phyloP scores from a whole-genome alignment of 2,797 vertebrate species.

The Takifugu ocellatus region DNA sequence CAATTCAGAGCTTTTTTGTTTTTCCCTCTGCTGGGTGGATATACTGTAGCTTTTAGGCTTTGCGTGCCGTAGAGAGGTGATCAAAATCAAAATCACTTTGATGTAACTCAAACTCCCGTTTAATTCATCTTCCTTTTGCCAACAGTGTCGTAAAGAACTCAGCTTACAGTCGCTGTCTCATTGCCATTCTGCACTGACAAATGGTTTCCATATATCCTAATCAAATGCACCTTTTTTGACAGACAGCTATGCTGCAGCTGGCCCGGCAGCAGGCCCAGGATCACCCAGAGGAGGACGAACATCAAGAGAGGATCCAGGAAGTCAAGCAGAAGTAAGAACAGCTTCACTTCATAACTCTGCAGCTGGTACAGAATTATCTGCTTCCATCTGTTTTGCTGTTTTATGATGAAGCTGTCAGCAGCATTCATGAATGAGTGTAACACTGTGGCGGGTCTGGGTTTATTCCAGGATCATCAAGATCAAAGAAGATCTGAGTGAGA shows the following conservation, averaged over 20 bases:
- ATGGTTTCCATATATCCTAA: conserved; percentile 56
- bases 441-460: background rate
- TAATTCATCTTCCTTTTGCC: conserved; percentile 23
- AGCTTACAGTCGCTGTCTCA: conserved; percentile 30
- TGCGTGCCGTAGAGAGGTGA: conserved; percentile 17
- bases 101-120: conserved; percentile 24
- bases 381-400: conserved; percentile 1
- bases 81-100: conserved; percentile 24
- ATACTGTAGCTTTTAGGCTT: background rate
- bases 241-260: conserved; percentile 92
- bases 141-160: conserved; percentile 27
- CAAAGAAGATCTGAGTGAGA: conserved; percentile 90
- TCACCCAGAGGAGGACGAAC: conserved; percentile 76
- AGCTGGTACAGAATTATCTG: background rate
- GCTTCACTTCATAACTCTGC: conserved; percentile 21
- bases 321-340: conserved; percentile 84
- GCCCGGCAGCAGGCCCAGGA: conserved; percentile 83
- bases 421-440: background rate
- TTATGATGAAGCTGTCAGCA: conserved; percentile 1
- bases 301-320: conserved; percentile 80
- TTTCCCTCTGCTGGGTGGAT: background rate
- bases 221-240: conserved; percentile 50
- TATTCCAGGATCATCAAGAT: conserved; percentile 90
- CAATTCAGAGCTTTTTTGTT: background rate
- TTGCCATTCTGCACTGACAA: conserved; percentile 33